A percentile compares a stretch with the other conserved stretches of the same genome.
Evolutionary conservation across 2,113 vertebrate genomes (phyloP).

Genomic region (Mobula birostris): DNA sequence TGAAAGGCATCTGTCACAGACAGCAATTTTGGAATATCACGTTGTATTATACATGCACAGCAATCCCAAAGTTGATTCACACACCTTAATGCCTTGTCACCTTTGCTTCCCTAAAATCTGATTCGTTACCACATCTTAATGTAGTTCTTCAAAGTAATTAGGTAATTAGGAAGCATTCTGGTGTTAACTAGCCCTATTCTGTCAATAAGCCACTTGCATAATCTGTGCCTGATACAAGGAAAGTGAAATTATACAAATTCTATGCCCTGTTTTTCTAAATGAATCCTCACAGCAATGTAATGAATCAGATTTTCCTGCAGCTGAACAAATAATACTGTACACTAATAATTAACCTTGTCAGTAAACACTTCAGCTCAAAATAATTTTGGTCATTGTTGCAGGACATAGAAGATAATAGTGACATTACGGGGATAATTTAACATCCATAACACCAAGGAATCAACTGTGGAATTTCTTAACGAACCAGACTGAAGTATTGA

Average conservation of each 20-base stretch:
- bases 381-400: not conserved
- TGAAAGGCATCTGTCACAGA: no score
- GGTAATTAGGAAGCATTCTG: not conserved
- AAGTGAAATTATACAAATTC: not conserved
- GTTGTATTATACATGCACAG: no score
- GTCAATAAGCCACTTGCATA: not conserved
- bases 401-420: not conserved
- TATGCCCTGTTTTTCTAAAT: not conserved
- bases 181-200: not conserved
- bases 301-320: not conserved
- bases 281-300: not conserved
- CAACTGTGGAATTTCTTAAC: not conserved
- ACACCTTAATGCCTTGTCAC: no score
- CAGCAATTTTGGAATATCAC: no score
- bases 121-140: not conserved
- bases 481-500: not conserved
- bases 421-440: not conserved
- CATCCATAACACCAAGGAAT: not conserved
- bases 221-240: not conserved
- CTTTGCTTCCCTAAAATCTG: no score
- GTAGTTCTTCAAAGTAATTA: not conserved
- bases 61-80: no score
- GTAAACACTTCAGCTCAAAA: not conserved
- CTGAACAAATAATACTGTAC: not conserved
- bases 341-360: not conserved